A percentile compares a stretch with the other conserved stretches of the same genome.
phyloP scores from a whole-genome alignment of 2,797 vertebrate genomes.

The Bovichtus diacanthus region DNA sequence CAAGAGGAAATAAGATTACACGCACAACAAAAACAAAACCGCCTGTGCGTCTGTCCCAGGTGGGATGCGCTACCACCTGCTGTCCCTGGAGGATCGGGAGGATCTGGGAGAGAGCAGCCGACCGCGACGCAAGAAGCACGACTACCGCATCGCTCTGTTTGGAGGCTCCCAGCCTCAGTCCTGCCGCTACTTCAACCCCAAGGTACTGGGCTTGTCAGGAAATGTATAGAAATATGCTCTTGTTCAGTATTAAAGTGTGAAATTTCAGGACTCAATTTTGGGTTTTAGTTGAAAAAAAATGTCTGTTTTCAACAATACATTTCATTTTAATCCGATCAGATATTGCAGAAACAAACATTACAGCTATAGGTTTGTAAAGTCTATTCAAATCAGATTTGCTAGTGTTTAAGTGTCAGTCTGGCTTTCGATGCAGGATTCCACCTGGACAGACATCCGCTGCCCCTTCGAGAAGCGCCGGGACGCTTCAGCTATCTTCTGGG shows the following conservation, averaged over 20 bases:
- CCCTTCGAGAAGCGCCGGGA: slow-evolving; percentile 99
- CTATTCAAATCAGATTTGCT: neutral
- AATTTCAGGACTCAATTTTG: neutral
- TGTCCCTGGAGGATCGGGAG: slow-evolving; percentile 96
- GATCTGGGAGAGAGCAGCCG: slow-evolving; percentile 95
- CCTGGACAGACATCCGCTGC: slow-evolving; percentile 97
- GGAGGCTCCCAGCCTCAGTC: slow-evolving; percentile 98
- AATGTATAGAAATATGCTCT: neutral
- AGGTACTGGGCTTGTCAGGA: slow-evolving; percentile 82
- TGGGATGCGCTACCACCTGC: slow-evolving; percentile 97
- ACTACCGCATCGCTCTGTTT: slow-evolving; percentile 96
- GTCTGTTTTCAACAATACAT: neutral
- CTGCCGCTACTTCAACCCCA: slow-evolving; percentile 98
- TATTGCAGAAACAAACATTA: neutral
- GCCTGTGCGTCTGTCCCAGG: slow-evolving; percentile 78
- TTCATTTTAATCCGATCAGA: neutral
- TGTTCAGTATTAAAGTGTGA: neutral
- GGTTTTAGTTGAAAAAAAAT: neutral
- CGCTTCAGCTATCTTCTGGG: slow-evolving; percentile 96
- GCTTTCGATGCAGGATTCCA: slow-evolving; percentile 89
- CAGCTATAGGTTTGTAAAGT: neutral
- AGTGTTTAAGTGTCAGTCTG: slow-evolving; percentile 1
- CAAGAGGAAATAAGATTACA: neutral
- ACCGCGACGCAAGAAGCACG: slow-evolving; percentile 95
- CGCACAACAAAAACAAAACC: neutral